Base-by-base conservation (phyloP, 2,797 vertebrate genomes). In the Tangara arthus region DNA sequence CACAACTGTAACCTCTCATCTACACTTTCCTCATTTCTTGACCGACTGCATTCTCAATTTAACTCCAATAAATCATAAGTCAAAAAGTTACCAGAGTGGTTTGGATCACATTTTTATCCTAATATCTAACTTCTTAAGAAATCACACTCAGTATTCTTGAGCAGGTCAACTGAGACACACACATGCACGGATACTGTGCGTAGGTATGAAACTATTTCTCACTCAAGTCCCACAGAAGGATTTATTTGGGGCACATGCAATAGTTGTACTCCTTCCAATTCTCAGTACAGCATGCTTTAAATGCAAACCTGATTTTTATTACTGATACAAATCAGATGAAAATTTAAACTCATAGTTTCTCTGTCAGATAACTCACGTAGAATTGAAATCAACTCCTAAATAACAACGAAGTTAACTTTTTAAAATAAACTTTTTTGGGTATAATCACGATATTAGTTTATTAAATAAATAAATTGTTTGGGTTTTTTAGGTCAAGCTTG, bases 121-220 rank as follows among this genome's bases (percentile, higher is more conserved):
- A 35, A 1, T 10, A 89, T 16, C 39, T 69, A 52, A 73, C 32
- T 71, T 71, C 23, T 10, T 56, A 60, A 30, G 27, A 90, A 84
- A 84, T 57, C 16, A 69, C 8, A 65, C 22, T 50, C n/a, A 61
- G 27, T 20, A 53, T 56, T 69, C 65, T 86, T 52, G 21, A 80
- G 66, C 21, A 53, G 6, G 34, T 55, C 42, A 82, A 24, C 20
- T 49, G 35, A 94, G 80, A 66, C 19, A 79, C 32, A 52, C 0
- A 3, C 15, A 23, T 12, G 22, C 0, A 2, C 0, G 42, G 16
- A 50, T 32, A 63, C 14, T 35, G 9, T 8, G 34, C 4, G 1
- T 2, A 57, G n/a, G 15, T 5, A 89, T 5, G 11, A 52, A 72
- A 63, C 50, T 39, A 68, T 60, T 78, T 68, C 37, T 64, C 42